These are phyloP conservation scores for Thereva unica DNA, from an alignment of 2,888 invertebrate genomes.

Conservation along the genomic window DNA sequence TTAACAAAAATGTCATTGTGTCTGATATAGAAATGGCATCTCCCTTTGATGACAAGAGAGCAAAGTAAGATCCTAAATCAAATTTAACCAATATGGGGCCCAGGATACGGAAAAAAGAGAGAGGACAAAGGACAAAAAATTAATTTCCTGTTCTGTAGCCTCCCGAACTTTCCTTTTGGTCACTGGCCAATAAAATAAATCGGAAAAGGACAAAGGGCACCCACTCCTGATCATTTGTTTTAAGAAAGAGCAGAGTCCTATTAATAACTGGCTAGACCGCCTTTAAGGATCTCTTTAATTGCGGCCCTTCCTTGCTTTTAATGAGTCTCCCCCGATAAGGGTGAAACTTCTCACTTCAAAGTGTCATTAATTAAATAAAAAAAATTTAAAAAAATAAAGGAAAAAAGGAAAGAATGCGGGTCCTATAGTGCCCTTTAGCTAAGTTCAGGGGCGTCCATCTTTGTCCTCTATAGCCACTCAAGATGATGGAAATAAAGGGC, in stretches of 20 bases:
- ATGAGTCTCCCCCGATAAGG: not conserved
- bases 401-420: not conserved
- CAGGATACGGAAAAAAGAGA: too few species aligned
- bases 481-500: constrained; percentile 14
- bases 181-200: constrained; percentile 10
- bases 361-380: constrained; percentile 26
- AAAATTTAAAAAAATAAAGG: constrained; percentile 1
- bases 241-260: constrained; percentile 4
- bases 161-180: not conserved
- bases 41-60: too few species aligned
- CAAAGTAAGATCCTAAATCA: too few species aligned
- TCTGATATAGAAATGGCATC: too few species aligned
- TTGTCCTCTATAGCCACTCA: constrained; percentile 8
- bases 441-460: constrained; percentile 28
- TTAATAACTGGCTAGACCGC: constrained; percentile 19
- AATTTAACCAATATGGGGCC: too few species aligned
- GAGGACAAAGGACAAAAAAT: constrained; percentile 11
- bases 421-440: constrained; percentile 16
- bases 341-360: constrained; percentile 26
- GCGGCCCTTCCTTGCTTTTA: constrained; percentile 11
- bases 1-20: too few species aligned
- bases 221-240: constrained; percentile 22
- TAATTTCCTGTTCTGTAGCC: constrained; percentile 24
- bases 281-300: constrained; percentile 16
- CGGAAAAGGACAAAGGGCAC: constrained; percentile 11